Percentiles rank a stretch among this genome's conserved stretches.
Conservation (phyloP, 2,113 vertebrate genomes). For the Phrynosoma blainvillii region DNA sequence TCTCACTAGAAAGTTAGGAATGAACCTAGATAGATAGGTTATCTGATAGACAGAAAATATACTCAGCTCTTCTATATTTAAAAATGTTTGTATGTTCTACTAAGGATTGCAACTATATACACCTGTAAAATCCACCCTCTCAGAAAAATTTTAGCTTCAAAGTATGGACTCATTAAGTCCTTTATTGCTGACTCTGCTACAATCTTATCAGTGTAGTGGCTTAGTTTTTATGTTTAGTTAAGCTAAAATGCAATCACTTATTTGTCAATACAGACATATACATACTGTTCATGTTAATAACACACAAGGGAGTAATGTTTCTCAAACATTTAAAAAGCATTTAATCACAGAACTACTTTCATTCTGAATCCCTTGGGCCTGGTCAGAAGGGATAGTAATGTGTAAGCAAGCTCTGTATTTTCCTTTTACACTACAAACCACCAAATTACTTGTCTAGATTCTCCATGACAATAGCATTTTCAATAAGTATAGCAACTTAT, state of each 20-base stretch:
- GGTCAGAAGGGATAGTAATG: neutral
- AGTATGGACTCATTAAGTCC: neutral
- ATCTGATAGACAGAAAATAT: neutral
- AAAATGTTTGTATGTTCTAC: neutral
- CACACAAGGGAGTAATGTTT: neutral
- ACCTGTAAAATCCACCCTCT: neutral
- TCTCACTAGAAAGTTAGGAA: neutral
- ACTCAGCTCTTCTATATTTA: neutral
- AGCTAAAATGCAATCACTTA: neutral
- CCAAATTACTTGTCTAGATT: neutral
- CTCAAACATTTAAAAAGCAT: neutral
- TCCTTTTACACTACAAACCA: neutral
- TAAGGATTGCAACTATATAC: neutral
- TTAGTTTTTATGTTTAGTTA: slow-evolving; percentile 6
- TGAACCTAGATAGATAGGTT: neutral
- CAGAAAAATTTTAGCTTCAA: neutral
- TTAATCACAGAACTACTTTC: neutral
- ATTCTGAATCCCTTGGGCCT: neutral
- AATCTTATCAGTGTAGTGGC: neutral
- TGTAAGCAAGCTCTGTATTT: neutral
- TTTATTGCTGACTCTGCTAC: neutral
- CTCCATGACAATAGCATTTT: neutral
- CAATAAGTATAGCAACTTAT: neutral
- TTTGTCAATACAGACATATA: neutral
- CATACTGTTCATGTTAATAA: neutral